Base-by-base conservation (phyloP, 2,797 vertebrate species). In the Acanthurus leucopareius region DNA sequence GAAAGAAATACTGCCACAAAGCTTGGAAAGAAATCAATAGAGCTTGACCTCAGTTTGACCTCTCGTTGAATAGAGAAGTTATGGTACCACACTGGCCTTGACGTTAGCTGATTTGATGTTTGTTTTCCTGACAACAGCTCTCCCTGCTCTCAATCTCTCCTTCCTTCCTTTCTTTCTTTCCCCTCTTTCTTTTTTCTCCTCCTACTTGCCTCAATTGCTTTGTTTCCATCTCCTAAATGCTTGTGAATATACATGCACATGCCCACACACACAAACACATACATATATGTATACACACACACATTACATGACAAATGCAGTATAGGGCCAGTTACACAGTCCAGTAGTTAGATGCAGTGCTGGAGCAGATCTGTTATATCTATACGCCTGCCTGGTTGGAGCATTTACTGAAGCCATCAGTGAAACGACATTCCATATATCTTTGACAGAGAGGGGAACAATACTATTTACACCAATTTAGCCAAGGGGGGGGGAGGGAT, bases 1-100 rank as follows among this genome's bases (percentile, higher is more conserved):
- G 88, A 90, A 80, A 93, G 91, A 94, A 92, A 94, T 92, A 94
- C 89, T 80, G 91, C 92, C 85, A 92, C 89, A 89, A 89, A 86
- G 86, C 88, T 83, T 73, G 77, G 84, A 75, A 91, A 86, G 79
- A 92, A 93, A 94, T 94, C 93, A 93, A 95, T 95, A 94, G 82
- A 92, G 89, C 80, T 91, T 93, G 92, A 95, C 92, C 92, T 89
- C 82, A 44, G 83, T 79, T 92, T 90, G 90, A 92, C 91, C 90
- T 84, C 91, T 91, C 19, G 80, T 90, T 92, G 87, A 85, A 91
- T 73, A 77, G 87, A 92, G 87, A 94, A 93, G 84, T 93, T 93
- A 94, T 92, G 91, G 88, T 80, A 88, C 86, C 86, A 85, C 78
- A 61, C 79, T 86, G 85, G 92, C 89, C 92, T 93, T 90, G 89